Evolutionary conservation across 2,113 vertebrate species (phyloP), one percentile per base, ranked within the genome.

Genomic region (Mobula birostris): DNA sequence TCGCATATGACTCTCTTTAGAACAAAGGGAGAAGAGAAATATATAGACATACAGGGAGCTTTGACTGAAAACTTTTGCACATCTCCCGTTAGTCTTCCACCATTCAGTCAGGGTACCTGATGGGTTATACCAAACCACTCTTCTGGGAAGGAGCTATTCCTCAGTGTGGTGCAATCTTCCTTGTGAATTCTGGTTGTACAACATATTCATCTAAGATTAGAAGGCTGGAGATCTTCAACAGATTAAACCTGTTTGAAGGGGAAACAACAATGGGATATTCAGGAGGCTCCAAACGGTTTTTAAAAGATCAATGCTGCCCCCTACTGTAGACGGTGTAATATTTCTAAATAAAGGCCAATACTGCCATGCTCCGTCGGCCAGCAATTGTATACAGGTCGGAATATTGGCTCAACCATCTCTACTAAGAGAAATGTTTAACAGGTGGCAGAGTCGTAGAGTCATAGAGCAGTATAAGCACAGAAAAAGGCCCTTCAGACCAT

Each of bases 261-360:
- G 2, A 66, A 79, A 36, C 85, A 90, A 8, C 58, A 88, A 9
- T 88, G 24, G 24, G 5, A 63, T 3, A 7, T 88, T 88, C 27
- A 9, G 7, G 21, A 24, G 21, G 80, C 85, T 32, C 85, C 32
- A 5, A 15, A 19, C 7, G 4, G n/a, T 7, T 87, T 63, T 68
- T 58, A 24, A 63, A 90, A 66, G 61, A 66, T 68, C 85, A 68
- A 90, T 66, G 61, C 61, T 90, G 85, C 85, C 85, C 85, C 85
- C 85, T 90, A 66, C 61, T 66, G 85, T 9, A 29, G 24, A n/a
- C 11, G 63, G 14, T 61, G 32, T 56, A n/a, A 88, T 32, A 66
- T 17, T 7, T 15, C 85, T 90, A 29, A 68, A n/a, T 90, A 66
- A 90, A 90, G 6, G 12, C 61, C n/a, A 66, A 90, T 9, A 36